A percentile compares a stretch with the other conserved stretches of the same genome.
These are phyloP conservation scores for Thamnophis elegans DNA, from an alignment of 2,797 vertebrate species.

Conservation along the genomic window DNA sequence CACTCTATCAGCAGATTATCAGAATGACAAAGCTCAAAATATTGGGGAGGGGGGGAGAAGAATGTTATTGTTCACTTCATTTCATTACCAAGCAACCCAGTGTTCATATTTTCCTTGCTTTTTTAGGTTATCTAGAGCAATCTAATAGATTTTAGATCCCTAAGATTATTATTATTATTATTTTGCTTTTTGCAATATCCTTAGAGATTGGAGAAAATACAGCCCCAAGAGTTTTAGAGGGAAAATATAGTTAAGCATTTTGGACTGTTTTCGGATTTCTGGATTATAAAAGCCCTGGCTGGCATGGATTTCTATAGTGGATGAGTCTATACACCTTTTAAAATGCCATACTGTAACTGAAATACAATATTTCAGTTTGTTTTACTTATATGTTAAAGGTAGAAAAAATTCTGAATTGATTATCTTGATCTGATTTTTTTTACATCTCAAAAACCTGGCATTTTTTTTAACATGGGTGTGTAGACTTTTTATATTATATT, in stretches of 20 bases:
- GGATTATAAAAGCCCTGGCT: not conserved
- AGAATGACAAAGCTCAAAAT: not conserved
- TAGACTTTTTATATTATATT: not conserved
- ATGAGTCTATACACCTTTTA: no score
- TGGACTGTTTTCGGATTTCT: not conserved
- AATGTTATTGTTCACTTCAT: not conserved
- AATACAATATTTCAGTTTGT: not conserved
- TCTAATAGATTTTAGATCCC: not conserved
- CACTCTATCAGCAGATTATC: not conserved
- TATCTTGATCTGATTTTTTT: not conserved
- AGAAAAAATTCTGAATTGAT: not conserved
- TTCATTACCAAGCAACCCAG: fast-evolving
- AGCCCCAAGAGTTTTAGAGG: not conserved
- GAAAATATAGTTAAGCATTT: not conserved
- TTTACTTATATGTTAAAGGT: not conserved
- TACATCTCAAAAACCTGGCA: not conserved
- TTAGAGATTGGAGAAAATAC: not conserved
- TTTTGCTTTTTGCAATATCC: not conserved
- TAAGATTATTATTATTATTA: no score
- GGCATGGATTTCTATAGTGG: not conserved
- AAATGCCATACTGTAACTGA: no score
- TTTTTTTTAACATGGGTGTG: not conserved
- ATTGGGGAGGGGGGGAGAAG: not conserved
- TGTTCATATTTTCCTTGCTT: not conserved
- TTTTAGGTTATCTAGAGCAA: not conserved